Percentiles rank a stretch among this genome's conserved stretches.
phyloP scores from a whole-genome alignment of 2,113 vertebrate species.

The Platichthys stellatus region DNA sequence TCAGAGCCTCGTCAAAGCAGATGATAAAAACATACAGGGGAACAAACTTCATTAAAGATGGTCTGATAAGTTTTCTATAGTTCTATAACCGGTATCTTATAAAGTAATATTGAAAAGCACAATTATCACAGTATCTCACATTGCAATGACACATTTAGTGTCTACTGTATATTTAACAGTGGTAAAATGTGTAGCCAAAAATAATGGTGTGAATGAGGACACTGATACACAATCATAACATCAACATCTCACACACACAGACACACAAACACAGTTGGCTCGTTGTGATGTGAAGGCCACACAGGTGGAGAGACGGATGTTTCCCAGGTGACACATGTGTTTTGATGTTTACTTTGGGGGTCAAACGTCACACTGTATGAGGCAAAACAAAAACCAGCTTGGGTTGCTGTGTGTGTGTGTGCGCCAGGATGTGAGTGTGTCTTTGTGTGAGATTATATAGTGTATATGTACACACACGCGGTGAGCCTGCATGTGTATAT shows the following conservation, averaged over 20 bases:
- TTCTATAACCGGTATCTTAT: too few relatives aligned
- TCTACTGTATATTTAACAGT: too few relatives aligned
- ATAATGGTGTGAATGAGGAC: too few relatives aligned
- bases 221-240: too few relatives aligned
- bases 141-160: too few relatives aligned
- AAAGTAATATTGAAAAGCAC: too few relatives aligned
- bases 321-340: slow-evolving; percentile 56
- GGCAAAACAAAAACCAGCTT: slow-evolving; percentile 56
- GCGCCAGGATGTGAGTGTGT: background rate
- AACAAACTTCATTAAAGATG: too few relatives aligned
- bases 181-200: too few relatives aligned
- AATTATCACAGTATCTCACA: too few relatives aligned
- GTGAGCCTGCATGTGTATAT: slow-evolving; percentile 1
- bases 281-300: slow-evolving; percentile 19
- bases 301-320: slow-evolving; percentile 41
- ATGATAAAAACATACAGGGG: too few relatives aligned
- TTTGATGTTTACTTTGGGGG: slow-evolving; percentile 71
- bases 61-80: too few relatives aligned
- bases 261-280: background rate
- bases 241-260: background rate
- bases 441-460: slow-evolving; percentile 4
- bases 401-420: slow-evolving; percentile 18
- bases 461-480: slow-evolving; percentile 1
- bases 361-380: slow-evolving; percentile 59
- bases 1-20: background rate